Conservation (phyloP, 2,797 vertebrate species). For the Hybognathus amarus region DNA sequence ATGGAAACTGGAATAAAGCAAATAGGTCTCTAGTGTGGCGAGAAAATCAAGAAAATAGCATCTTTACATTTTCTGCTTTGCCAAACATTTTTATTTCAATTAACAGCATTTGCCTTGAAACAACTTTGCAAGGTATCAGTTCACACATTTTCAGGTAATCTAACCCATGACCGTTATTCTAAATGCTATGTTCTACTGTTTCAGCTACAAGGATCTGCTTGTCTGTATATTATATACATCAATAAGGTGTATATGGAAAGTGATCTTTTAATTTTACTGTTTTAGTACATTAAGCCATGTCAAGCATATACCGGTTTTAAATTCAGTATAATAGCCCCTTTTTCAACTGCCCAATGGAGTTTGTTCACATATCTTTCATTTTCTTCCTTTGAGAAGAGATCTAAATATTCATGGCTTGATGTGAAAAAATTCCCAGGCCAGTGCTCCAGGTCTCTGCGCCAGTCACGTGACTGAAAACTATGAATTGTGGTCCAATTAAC, state of each 20-base stretch:
- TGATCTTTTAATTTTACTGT: too few relatives aligned
- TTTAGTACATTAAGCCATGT: too few relatives aligned
- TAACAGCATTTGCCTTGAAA: not conserved
- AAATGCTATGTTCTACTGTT: not conserved
- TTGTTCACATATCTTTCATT: not conserved
- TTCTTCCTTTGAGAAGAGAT: not conserved
- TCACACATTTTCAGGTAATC: not conserved
- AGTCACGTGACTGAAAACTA: not conserved
- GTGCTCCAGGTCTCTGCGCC: not conserved
- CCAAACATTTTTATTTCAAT: not conserved
- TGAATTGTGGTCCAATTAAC: not conserved
- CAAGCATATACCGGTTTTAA: too few relatives aligned
- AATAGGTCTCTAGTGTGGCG: not conserved
- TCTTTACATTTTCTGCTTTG: not conserved
- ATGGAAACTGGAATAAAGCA: not conserved
- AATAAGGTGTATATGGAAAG: too few relatives aligned
- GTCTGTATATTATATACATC: too few relatives aligned
- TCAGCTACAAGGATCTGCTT: not conserved
- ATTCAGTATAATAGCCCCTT: not conserved
- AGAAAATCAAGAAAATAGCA: not conserved
- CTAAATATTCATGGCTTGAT: not conserved
- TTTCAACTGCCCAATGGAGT: not conserved
- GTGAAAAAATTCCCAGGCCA: not conserved
- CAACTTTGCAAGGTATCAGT: not conserved
- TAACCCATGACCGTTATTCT: not conserved